These are phyloP conservation scores for Melikaiella ostensackeni DNA, from an alignment of 2,888 invertebrate genomes.

Conservation along the genomic window DNA sequence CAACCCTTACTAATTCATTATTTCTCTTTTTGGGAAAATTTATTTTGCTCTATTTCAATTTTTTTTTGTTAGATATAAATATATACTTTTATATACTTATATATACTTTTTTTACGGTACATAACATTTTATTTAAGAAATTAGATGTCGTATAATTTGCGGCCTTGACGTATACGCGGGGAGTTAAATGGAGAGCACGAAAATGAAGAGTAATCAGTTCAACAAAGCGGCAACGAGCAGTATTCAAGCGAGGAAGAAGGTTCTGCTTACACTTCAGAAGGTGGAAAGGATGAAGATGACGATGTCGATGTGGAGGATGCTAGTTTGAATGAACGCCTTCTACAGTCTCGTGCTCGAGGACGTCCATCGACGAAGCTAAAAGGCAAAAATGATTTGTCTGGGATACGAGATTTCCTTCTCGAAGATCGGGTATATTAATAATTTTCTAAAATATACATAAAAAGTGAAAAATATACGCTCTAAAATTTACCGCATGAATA, in stretches of 20 bases:
- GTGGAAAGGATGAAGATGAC: neutral
- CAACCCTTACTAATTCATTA: no score
- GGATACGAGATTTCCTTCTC: neutral
- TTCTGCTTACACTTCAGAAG: neutral
- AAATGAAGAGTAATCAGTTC: neutral
- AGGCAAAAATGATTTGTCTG: constrained; percentile 22
- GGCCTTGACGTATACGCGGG: neutral
- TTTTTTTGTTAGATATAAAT: no score
- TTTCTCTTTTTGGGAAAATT: no score
- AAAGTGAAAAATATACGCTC: no score
- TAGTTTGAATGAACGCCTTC: neutral
- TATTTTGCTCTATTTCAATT: no score
- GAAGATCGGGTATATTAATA: neutral
- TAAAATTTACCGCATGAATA: no score
- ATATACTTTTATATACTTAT: no score
- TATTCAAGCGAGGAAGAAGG: neutral
- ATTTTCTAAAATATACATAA: no score
- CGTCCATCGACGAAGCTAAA: neutral
- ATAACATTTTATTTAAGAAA: no score
- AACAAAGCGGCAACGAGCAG: neutral
- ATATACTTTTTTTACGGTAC: no score
- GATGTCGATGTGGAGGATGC: constrained; percentile 6
- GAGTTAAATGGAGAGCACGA: neutral
- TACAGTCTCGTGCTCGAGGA: constrained; percentile 26
- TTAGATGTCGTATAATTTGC: constrained; percentile 21